A percentile compares a stretch with the other conserved stretches of the same genome.
Conservation (phyloP, 30 jellyfish, hydroid and myxozoan species). For the Turritopsis dohrnii region DNA sequence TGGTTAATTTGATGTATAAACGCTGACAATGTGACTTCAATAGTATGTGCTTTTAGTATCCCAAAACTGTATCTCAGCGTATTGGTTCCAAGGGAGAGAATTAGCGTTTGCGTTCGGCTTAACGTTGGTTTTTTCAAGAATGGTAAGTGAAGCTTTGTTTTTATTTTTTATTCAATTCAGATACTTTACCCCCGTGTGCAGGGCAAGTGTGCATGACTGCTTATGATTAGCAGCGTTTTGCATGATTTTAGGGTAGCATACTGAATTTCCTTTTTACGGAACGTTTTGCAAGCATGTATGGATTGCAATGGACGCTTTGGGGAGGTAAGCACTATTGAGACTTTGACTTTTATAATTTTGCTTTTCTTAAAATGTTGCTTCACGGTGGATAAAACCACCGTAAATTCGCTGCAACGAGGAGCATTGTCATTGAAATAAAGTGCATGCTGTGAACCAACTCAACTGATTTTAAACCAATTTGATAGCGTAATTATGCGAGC, state of each 20-base stretch:
- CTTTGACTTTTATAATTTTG: neutral
- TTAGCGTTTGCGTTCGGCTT: conserved; percentile 95
- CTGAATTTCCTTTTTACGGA: conserved; percentile 71
- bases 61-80: conserved; percentile 81
- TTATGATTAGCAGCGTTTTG: neutral
- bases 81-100: conserved; percentile 93
- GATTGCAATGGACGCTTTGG: conserved; percentile 73
- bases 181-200: no score
- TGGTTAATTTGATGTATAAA: neutral
- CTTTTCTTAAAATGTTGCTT: no score
- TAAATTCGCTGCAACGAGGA: no score
- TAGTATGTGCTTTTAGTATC: no score
- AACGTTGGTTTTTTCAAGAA: conserved; percentile 75
- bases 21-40: neutral
- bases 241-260: conserved; percentile 68
- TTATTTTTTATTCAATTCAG: no score
- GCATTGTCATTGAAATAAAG: no score
- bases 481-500: no score
- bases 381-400: no score
- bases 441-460: no score
- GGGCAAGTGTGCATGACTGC: no score
- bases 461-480: no score
- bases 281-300: conserved; percentile 42
- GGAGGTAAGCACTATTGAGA: conserved; percentile 65
- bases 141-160: conserved; percentile 37